Percentiles rank a stretch among this genome's conserved stretches.
These are phyloP conservation scores for Trichogramma pretiosum DNA, from an alignment of 1,140 invertebrate species.

Conservation along the genomic window DNA sequence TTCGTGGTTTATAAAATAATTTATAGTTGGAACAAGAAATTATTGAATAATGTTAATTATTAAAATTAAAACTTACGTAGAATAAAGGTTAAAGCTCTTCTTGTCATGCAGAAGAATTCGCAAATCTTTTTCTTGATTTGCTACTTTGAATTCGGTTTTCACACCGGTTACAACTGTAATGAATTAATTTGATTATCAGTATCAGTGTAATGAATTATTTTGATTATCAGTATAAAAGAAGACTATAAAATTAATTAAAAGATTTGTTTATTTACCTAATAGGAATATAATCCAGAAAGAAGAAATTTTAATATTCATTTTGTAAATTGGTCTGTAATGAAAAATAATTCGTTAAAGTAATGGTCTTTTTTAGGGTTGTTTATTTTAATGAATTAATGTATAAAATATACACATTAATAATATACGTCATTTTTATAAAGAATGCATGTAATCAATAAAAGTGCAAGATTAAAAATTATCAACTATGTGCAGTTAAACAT, in stretches of 20 bases:
- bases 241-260: slow-evolving; percentile 8
- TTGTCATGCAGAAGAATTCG: slow-evolving; percentile 32
- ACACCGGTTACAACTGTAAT: slow-evolving; percentile 21
- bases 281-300: neutral
- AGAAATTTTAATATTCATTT: neutral
- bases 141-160: slow-evolving; percentile 25
- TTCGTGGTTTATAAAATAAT: neutral
- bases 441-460: too few species aligned
- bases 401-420: too few species aligned
- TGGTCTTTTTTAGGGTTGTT: too few species aligned
- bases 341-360: neutral
- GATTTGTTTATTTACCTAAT: slow-evolving; percentile 1
- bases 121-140: slow-evolving; percentile 40
- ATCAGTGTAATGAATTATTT: slow-evolving; percentile 3
- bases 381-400: too few species aligned
- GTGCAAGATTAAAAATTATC: too few species aligned
- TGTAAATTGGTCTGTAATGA: neutral
- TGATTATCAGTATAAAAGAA: neutral
- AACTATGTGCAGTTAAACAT: too few species aligned
- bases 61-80: neutral
- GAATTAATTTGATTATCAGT: neutral
- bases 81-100: neutral
- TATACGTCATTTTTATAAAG: too few species aligned
- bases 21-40: slow-evolving; percentile 8
- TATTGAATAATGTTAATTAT: too few species aligned